Conservation (phyloP, 2,888 invertebrate genomes). For the Tholera decimalis region DNA sequence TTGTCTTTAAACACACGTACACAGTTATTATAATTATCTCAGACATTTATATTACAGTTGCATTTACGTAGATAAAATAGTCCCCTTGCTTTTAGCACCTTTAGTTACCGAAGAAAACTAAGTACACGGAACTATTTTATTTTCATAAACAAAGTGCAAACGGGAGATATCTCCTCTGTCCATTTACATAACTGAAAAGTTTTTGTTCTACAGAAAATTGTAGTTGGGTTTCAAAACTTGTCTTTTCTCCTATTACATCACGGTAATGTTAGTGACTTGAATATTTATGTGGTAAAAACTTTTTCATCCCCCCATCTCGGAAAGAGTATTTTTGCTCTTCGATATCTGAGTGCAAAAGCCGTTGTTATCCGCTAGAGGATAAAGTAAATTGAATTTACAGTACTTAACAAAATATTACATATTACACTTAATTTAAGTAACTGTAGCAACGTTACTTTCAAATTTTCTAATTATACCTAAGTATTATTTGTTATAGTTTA, state of each 20-base stretch:
- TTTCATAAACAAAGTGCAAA: conserved; percentile 63
- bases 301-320: too few species aligned
- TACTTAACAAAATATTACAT: too few species aligned
- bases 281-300: conserved; percentile 49
- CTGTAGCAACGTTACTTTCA: too few species aligned
- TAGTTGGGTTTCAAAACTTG: conserved; percentile 36
- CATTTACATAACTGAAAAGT: conserved; percentile 60
- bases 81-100: conserved; percentile 10
- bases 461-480: too few species aligned
- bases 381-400: too few species aligned
- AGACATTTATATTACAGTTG: not conserved
- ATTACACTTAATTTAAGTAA: too few species aligned
- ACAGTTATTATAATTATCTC: too few species aligned
- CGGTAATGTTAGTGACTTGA: conserved; percentile 33
- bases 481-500: too few species aligned
- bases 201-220: conserved; percentile 34
- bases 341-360: too few species aligned
- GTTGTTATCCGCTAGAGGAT: too few species aligned
- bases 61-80: conserved; percentile 16
- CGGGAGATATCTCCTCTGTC: conserved; percentile 40
- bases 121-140: conserved; percentile 48
- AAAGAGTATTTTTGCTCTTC: too few species aligned
- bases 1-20: not conserved
- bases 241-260: conserved; percentile 26
- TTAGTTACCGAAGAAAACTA: conserved; percentile 9